Base-by-base conservation (phyloP, 2,888 invertebrate species). In the Agriopis aurantiaria region DNA sequence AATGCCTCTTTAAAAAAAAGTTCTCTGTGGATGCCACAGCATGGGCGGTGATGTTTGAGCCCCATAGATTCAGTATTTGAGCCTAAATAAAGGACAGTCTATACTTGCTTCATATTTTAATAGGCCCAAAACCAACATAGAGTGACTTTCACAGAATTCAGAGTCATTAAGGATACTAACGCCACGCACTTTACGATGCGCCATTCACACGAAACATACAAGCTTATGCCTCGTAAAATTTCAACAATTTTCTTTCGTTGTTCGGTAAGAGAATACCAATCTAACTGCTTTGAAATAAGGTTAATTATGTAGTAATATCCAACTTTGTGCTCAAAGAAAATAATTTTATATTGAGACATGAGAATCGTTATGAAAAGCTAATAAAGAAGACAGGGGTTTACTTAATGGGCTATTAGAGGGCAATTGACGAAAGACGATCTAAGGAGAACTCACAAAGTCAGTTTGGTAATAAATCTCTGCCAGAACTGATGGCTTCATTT, bases 151-250 rank as follows among this genome's bases (percentile, higher is more conserved):
- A 51, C 43, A 46, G 57, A 62, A 62, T 17, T 40, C 40, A 12
- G 45, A 46, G 17, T 68, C 55, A 56, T 61, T 53, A 52, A 59
- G 41, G n/a, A 43, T 51, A 10, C 64, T 49, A 55, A 55, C 53
- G 43, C 56, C 58, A 43, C 48, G 64, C 43, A 61, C 65, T 65
- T 73, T 69, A 71, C 71, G 72, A 72, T 63, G 59, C 60, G 51
- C 69, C 71, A 73, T 71, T 75, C 67, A 71, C 71, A 73, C 69
- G 67, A 69, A 65, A 57, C 71, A 56, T 46, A 48, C 67, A 65
- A 53, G 61, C 64, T 70, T 68, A 57, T 55, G 51, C 60, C 67
- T 57, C 59, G 51, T 69, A 71, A 68, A 69, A 59, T 43, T 67
- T 59, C 56, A 17, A 17, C 59, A 60, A 64, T 14, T 17, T 59